Evolutionary conservation across 2,797 vertebrate species (phyloP), one percentile per base, ranked within the genome.

Genomic region (Anniella stebbinsi): DNA sequence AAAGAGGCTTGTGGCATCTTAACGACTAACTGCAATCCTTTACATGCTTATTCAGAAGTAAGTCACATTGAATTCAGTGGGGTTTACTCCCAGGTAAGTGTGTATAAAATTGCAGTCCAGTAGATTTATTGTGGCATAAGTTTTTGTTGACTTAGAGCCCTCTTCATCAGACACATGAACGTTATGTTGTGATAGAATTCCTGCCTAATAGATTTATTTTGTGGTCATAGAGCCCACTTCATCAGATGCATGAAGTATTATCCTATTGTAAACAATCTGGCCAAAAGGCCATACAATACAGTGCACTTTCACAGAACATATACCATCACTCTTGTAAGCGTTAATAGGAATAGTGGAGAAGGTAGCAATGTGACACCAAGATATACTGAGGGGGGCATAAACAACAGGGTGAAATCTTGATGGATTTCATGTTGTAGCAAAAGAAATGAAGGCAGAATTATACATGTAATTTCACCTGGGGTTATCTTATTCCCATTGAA

Each of bases 401-500:
- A 80, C 66, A 76, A 63, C 48, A 77, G 18, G 88, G 90, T 86
- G 73, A 63, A 66, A 57, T 2, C 41, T 78, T 33, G 78, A 80
- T 88, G 78, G 81, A 66, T 66, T 91, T 54, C 36, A 70, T 73
- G 88, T 77, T 51, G 84, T 36, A 63, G 36, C 5, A 17, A 72
- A 66, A 13, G 81, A 87, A 87, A 87, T 85, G 77, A 83, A 90
- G 92, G 73, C 80, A 75, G 73, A 83, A 88, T 81, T 80, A 1
- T 84, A 48, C 23, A 73, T 90, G 12, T 57, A 76, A n/a, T 30
- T 2, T 4, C 17, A 67, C 8, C 72, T 76, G 72, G 36, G 75
- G 66, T 80, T 89, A 78, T 82, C 21, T 60, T 87, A 45, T 87
- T 69, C 83, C 91, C 75, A 36, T 84, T 66, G 66, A 95, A 81